Evolutionary conservation across 2,797 vertebrate species (phyloP), one percentile per base, ranked within the genome.

Genomic region (Clamator glandarius): DNA sequence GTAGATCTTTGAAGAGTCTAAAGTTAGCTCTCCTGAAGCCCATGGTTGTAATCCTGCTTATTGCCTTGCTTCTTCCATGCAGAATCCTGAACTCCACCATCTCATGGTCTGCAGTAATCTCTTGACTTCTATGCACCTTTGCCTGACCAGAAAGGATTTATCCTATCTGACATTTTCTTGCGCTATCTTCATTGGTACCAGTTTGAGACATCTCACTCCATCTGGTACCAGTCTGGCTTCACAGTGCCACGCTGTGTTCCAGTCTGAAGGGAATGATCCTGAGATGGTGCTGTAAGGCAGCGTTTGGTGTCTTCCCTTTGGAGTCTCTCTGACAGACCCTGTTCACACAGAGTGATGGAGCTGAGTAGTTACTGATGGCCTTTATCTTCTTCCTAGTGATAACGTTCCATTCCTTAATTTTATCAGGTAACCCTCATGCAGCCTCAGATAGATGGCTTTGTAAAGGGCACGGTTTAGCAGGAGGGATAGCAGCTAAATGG

Each of bases 401-500:
- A 48, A 42, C 35, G 75, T 95, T 85, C 79, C 44, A 41, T 52
- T 63, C 59, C 24, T 88, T 48, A 48, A 15, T 57, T 63, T 23
- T 46, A 79, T 8, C 67, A 66, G 59, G 63, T 77, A 92, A 39
- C 15, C 25, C 28, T n/a, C 69, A 1, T 7, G 33, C 35, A 89
- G n/a, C 17, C 35, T 74, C 39, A 84, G 55, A 79, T 61, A 90
- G 82, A 48, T 51, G 66, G 63, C 50, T 82, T 52, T 74, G 67
- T 36, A 82, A 89, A 93, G 72, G 68, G 59, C 63, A 76, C 4
- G 1, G n/a, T 76, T 55, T 91, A 72, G 61, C 81, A 95, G 81
- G 26, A 90, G 81, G 55, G 78, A 70, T 48, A 82, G 74, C 74
- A 84, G 89, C 35, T 69, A 94, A 92, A 93, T 73, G 81, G 80